Base-by-base conservation (phyloP, 2,113 vertebrate species). In the Carassius carassius region DNA sequence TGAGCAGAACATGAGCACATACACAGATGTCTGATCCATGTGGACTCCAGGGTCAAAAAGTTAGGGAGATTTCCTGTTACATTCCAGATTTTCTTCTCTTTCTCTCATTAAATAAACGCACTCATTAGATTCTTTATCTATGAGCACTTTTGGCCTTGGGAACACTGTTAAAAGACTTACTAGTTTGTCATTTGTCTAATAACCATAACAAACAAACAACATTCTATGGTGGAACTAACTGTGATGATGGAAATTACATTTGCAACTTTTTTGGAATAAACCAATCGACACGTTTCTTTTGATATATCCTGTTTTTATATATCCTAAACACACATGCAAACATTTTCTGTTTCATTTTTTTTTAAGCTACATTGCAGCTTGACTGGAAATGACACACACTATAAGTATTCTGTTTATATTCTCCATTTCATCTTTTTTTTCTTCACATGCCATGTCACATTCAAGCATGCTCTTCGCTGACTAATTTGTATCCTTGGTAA, bases 21-120 rank as follows among this genome's bases (percentile, higher is more conserved):
- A 29, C 25, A 72, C 63, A 87, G 83, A 87, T 83, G 86, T 85
- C 86, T 72, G 21, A 67, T 87, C 74, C 84, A 85, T 82, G 67
- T 85, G 80, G 84, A 83, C 84, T 67, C 78, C 23, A 47, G 76
- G 84, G 81, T 83, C 84, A 87, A 56, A 44, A 83, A 85, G 58
- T 65, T 32, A 7, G 67, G 76, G 25, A 63, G 63, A 25, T n/a
- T 35, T 67, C 74, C 65, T 84, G 21, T 79, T 49, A 25, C 29
- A 37, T 81, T 83, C 79, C 73, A 87, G 79, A 44, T 11, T 78
- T 54, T 65, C 23, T 47, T 19, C 11, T 74, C 41, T 14, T 14
- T 47, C 70, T 74, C 47, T 51, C 73, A 32, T 23, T 16, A 54
- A 54, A 37, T 8, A 73, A 37, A 72, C n/a, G 47, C 35, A 41